phyloP scores from a whole-genome alignment of 2,888 invertebrate genomes.

The Ceratothoa steindachneri region DNA sequence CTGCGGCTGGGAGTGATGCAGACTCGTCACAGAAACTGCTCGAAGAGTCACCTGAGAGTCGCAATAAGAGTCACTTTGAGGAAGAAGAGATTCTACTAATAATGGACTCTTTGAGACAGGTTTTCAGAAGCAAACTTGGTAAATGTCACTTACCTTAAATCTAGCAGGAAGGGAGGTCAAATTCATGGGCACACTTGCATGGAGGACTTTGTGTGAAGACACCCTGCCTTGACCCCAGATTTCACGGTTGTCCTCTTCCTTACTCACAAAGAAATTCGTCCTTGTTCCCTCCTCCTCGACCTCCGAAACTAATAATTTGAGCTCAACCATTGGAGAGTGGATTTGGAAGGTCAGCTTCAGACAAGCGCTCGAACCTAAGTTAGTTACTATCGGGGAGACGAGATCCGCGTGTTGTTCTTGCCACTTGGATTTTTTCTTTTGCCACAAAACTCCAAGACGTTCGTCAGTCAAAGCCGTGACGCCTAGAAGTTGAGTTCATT shows the following conservation, averaged over 20 bases:
- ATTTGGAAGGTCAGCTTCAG: slow-evolving; percentile 12
- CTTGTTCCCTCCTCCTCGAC: not conserved
- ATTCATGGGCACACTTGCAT: slow-evolving; percentile 16
- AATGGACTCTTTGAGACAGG: too few species aligned
- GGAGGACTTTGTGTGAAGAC: slow-evolving; percentile 17
- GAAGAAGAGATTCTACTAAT: too few species aligned
- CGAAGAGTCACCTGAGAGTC: not conserved
- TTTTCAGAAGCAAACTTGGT: too few species aligned
- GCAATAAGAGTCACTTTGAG: too few species aligned
- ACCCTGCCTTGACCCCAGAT: slow-evolving; percentile 29
- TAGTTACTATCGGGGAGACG: not conserved
- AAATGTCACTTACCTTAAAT: slow-evolving; percentile 22
- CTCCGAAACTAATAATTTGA: not conserved
- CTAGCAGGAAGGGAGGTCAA: not conserved
- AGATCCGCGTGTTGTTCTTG: not conserved
- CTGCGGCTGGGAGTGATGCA: not conserved
- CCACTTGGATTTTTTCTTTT: not conserved
- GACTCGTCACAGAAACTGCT: not conserved
- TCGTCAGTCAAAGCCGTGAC: not conserved
- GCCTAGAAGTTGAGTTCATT: too few species aligned
- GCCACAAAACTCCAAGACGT: not conserved
- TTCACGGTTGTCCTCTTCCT: slow-evolving; percentile 4
- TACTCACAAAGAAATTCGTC: not conserved
- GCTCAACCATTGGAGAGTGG: slow-evolving; percentile 4
- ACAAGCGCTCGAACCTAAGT: not conserved